Base-by-base conservation (phyloP, 1,140 invertebrate species). In the Drosophila navojoa region DNA sequence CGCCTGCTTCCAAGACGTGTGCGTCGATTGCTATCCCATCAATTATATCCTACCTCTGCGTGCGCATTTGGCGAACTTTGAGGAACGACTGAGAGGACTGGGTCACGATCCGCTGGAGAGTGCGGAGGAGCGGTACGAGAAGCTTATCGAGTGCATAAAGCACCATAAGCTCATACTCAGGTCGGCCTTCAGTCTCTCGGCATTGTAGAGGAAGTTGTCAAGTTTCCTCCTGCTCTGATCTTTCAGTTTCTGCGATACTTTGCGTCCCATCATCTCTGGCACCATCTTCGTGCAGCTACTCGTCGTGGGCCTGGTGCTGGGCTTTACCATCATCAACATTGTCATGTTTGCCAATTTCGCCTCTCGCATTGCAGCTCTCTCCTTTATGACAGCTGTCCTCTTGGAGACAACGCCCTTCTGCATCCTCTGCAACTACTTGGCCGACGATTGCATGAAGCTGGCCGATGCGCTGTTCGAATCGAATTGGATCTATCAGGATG, bases 201-300 rank as follows among this genome's bases (percentile, higher is more conserved):
- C 7, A 9, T 3, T 13, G 4, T 38, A 3, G 11, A 11, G 11
- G 35, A 11, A 38, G 35, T 7, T 16, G 15, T 16, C 42, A 16
- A 45, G 42, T 16, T 19, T 45, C 42, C 3, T 4, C n/a, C 16
- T 29, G n/a, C n/a, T 55, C 11, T 6, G 19, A n/a, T n/a, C 13
- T 29, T 49, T 0, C 13, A 87, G 82, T n/a, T 89, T 49, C 35
- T 81, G 78, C 1, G 77, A 89, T 16, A 58, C 67, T 2, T 16
- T 89, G 27, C 79, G 84, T 3, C 84, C 84, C 0, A 42, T 89
- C 0, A 89, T 89, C 13, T 80, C 77, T 6, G 84, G 84, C n/a
- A 89, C 84, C 2, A 89, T 89, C 11, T 89, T 89, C 15, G 79
- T 89, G 9, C 84, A 89, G n/a, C 76, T 89, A 9, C 25, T 84